These are phyloP conservation scores for Saguinus oedipus DNA, from an alignment of 2,797 vertebrate genomes.

Conservation along the genomic window DNA sequence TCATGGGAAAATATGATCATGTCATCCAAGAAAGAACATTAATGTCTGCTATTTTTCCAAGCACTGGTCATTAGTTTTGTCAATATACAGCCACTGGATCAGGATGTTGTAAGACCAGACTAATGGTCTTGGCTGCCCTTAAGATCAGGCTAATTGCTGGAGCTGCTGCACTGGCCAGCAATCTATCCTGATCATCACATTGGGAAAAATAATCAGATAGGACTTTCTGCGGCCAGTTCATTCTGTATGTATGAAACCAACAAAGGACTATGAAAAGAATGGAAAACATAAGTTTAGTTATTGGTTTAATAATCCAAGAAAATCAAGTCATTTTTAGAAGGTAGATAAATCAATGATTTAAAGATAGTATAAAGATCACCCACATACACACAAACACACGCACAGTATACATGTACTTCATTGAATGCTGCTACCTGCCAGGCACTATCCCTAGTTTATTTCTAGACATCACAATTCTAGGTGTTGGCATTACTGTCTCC, in stretches of 20 bases:
- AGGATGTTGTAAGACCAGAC: not conserved
- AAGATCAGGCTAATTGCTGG: not conserved
- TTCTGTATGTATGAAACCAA: not conserved
- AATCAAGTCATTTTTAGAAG: slow-evolving; percentile 27
- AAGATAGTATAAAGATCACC: not conserved
- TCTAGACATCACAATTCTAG: not conserved
- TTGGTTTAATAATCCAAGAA: slow-evolving; percentile 10
- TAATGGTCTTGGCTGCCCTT: not conserved
- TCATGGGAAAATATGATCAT: not conserved
- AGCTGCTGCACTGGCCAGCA: not conserved
- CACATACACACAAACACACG: not conserved
- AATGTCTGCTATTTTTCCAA: not conserved
- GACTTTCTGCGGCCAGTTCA: not conserved
- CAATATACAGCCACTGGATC: not conserved
- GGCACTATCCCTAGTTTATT: not conserved
- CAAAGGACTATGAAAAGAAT: not conserved
- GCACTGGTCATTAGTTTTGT: not conserved
- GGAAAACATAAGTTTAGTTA: not conserved
- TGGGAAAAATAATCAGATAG: not conserved
- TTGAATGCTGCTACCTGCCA: not conserved
- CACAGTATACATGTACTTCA: not conserved
- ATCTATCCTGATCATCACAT: not conserved
- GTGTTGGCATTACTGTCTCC: not conserved
- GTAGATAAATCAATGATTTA: not conserved
- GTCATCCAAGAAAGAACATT: not conserved